These are phyloP conservation scores for Brachyptera risi DNA, from an alignment of 2,888 invertebrate genomes.

Conservation along the genomic window DNA sequence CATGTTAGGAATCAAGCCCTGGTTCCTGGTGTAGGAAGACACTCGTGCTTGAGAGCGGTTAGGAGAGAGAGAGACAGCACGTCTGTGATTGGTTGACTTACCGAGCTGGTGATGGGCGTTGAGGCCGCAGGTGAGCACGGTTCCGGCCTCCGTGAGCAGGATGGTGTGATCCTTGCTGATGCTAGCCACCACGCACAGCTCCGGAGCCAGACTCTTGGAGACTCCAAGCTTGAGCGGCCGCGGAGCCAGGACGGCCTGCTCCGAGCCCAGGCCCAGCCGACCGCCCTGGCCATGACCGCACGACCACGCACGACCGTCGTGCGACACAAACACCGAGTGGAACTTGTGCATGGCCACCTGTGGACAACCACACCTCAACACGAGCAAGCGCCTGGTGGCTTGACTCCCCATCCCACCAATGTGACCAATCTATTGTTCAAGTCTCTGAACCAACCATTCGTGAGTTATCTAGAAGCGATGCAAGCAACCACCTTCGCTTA, in stretches of 20 bases:
- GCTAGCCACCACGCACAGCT: conserved; percentile 51
- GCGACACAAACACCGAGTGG: conserved; percentile 65
- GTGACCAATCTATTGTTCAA: too few species aligned
- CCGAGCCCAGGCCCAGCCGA: conserved; percentile 63
- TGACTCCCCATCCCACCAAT: too few species aligned
- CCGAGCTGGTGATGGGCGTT: conserved; percentile 65
- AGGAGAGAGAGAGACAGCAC: too few species aligned
- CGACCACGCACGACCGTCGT: conserved; percentile 58
- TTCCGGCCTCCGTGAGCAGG: conserved; percentile 58
- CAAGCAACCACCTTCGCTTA: too few species aligned
- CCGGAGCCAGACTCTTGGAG: conserved; percentile 34
- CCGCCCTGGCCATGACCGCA: conserved; percentile 81
- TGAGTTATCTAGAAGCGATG: too few species aligned
- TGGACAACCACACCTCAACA: too few species aligned
- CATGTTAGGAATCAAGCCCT: too few species aligned
- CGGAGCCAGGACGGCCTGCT: conserved; percentile 56
- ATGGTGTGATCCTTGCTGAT: conserved; percentile 65
- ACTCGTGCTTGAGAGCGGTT: too few species aligned
- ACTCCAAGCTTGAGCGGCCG: conserved; percentile 42
- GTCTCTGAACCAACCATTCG: too few species aligned
- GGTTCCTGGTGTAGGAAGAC: too few species aligned
- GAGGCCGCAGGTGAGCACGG: conserved; percentile 59
- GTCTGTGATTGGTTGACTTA: too few species aligned
- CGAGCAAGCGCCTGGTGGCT: too few species aligned
- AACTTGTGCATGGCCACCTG: conserved; percentile 71